Base-by-base conservation (phyloP, 2,797 vertebrate genomes). In the Oreonectes daqikongensis region DNA sequence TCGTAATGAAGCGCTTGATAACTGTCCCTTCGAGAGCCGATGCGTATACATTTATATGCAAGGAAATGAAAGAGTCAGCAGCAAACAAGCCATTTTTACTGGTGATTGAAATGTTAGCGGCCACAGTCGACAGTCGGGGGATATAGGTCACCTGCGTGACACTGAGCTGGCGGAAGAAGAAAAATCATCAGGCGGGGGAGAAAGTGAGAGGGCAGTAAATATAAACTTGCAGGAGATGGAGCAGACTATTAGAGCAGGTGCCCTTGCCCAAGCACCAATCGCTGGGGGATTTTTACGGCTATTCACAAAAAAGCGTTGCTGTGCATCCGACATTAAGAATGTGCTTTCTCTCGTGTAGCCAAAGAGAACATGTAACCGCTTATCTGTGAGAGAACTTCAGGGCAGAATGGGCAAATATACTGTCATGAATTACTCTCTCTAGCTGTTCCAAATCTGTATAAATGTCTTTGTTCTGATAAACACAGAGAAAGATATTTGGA, bases 21-120 rank as follows among this genome's bases (percentile, higher is more conserved):
- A 86, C 78, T 79, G 66, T 84, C 22, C 69, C 71, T 80, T 75
- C 12, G 10, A 70, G 60, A 84, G 77, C 64, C 68, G 52, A 77
- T 88, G 86, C 74, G 77, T 84, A 69, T 46, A 44, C 81, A 82
- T 89, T 85, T 85, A 83, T 80, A 80, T 75, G 73, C 77, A 85
- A 85, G 85, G 80, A 87, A 82, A 90, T 88, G 82, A 89, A 83
- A 83, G 84, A 72, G 77, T 86, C 77, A 83, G 84, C 82, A 75
- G 79, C 70, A 86, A 87, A 85, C 83, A 87, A 84, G 42, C 66
- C 74, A 78, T 83, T 71, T 77, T 85, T 82, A 79, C 85, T 83
- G 86, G 85, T 89, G 85, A 84, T 89, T 82, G 82, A 85, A 89
- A 90, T 89, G 83, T 89, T 89, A 84, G 84, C 83, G 71, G 77